These are phyloP conservation scores for Sebastes umbrosus DNA, from an alignment of 2,797 vertebrate genomes.

Conservation along the genomic window DNA sequence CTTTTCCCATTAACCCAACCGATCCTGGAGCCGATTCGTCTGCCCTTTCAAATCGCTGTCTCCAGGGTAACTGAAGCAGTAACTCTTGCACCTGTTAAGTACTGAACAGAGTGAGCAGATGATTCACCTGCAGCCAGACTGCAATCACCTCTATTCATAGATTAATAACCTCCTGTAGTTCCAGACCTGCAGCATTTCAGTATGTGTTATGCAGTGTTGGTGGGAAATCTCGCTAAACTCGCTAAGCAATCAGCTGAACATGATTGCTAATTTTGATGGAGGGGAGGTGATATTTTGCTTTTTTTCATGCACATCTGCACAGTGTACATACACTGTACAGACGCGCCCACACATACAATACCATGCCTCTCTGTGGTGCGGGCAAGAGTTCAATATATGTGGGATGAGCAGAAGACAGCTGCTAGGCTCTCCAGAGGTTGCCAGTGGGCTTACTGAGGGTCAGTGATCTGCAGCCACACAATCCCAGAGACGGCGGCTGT, in stretches of 20 bases:
- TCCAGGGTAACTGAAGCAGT: slow-evolving; percentile 71
- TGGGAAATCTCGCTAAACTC: background rate
- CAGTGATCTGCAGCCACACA: slow-evolving; percentile 36
- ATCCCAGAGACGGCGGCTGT: slow-evolving; percentile 34
- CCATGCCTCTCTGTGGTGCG: background rate
- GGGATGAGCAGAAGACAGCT: background rate
- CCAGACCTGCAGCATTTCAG: slow-evolving; percentile 32
- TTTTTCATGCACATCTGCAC: slow-evolving; percentile 21
- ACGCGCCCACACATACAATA: background rate
- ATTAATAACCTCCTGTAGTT: slow-evolving; percentile 55
- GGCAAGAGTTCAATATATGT: slow-evolving; percentile 12
- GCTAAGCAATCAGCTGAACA: slow-evolving; percentile 42
- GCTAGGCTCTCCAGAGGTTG: slow-evolving; percentile 4
- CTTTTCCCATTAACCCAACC: slow-evolving; percentile 54
- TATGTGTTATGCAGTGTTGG: background rate
- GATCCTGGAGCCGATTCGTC: slow-evolving; percentile 31
- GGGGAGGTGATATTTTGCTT: background rate
- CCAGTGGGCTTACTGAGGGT: slow-evolving; percentile 30
- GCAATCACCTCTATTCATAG: slow-evolving; percentile 65
- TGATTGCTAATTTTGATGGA: slow-evolving; percentile 17
- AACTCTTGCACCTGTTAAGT: slow-evolving; percentile 58
- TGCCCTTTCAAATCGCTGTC: slow-evolving; percentile 69
- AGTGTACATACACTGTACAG: background rate
- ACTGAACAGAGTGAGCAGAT: slow-evolving; percentile 44
- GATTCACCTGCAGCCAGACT: slow-evolving; percentile 62